A percentile compares a stretch with the other conserved stretches of the same genome.
Evolutionary conservation across 2,113 vertebrate genomes (phyloP).

Genomic region (Phylloscopus trochilus): DNA sequence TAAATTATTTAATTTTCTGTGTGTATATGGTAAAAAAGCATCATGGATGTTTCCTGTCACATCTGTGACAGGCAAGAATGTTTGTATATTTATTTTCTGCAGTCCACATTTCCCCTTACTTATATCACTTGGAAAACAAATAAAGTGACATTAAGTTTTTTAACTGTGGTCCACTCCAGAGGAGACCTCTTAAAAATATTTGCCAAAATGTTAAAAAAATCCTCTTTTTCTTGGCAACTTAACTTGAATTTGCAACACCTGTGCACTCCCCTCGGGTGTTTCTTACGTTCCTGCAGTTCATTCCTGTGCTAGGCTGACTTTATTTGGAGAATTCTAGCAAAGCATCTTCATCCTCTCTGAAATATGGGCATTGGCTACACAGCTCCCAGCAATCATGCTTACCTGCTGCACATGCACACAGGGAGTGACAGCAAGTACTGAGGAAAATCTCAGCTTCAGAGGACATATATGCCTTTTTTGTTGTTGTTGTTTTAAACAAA

Average conservation of each 20-base stretch:
- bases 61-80: background rate
- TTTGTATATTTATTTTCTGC: background rate
- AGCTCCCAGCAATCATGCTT: background rate
- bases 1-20: background rate
- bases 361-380: no score
- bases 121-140: background rate
- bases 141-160: background rate
- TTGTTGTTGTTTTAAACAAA: background rate
- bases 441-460: background rate
- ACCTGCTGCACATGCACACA: accelerated
- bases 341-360: background rate
- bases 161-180: background rate
- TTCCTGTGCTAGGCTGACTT: background rate
- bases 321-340: background rate
- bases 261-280: background rate
- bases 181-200: background rate
- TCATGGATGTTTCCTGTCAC: background rate
- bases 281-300: background rate
- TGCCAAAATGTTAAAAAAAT: background rate
- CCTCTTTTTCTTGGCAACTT: background rate
- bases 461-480: no score
- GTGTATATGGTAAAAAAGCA: background rate
- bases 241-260: background rate
- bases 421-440: background rate
- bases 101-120: background rate